Evolutionary conservation across 1,140 invertebrate genomes (phyloP).

Genomic region (Polyergus mexicanus): DNA sequence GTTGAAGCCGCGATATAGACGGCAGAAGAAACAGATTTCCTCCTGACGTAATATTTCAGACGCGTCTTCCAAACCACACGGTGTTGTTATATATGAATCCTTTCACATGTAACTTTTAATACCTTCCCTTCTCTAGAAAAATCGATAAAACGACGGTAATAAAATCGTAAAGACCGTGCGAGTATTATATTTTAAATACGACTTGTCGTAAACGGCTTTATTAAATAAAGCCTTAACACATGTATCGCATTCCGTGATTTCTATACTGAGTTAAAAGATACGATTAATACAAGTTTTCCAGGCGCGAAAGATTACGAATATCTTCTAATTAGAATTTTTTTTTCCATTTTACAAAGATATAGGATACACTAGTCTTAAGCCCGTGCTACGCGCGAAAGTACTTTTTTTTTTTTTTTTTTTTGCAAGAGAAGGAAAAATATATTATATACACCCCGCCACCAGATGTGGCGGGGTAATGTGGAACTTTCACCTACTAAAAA

Average conservation of each 20-base stretch:
- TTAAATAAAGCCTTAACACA: neutral
- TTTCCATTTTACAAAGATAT: constrained; percentile 26
- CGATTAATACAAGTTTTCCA: neutral
- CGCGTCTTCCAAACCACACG: neutral
- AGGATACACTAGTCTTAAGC: too few species aligned
- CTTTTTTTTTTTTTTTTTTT: too few species aligned
- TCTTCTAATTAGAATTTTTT: constrained; percentile 16
- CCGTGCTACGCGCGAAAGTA: too few species aligned
- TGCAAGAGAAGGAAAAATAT: too few species aligned
- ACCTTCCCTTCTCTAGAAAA: neutral
- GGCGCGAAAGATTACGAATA: neutral
- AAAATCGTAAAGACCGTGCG: constrained; percentile 28
- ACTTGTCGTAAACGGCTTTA: neutral
- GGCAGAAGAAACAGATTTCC: constrained; percentile 1
- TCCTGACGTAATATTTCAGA: constrained; percentile 21
- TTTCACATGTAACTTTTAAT: constrained; percentile 13
- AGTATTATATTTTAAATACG: constrained; percentile 13
- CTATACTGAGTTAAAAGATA: constrained; percentile 4
- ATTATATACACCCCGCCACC: too few species aligned
- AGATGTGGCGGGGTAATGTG: too few species aligned
- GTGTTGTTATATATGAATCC: constrained; percentile 21
- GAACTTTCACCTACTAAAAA: too few species aligned
- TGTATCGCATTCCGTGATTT: neutral
- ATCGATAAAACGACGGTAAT: constrained; percentile 14
- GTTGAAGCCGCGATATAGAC: constrained; percentile 15